Percentiles rank a stretch among this genome's conserved stretches.
These are phyloP conservation scores for Macropodus opercularis DNA, from an alignment of 2,797 vertebrate species.

Conservation along the genomic window DNA sequence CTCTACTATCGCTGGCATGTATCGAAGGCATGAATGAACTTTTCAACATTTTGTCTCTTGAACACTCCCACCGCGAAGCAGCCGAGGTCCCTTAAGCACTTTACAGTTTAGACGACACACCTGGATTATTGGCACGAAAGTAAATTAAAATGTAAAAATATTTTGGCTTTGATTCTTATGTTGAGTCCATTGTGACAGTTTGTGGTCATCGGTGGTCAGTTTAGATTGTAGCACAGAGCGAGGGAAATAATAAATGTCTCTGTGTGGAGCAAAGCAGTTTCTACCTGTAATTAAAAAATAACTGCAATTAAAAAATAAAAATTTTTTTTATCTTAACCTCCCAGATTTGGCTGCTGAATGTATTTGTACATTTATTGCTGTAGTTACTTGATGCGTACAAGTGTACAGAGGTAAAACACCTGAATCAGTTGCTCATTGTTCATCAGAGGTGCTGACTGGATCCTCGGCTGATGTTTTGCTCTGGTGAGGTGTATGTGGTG, in stretches of 20 bases:
- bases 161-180: background rate
- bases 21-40: conserved; percentile 67
- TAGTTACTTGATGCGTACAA: background rate
- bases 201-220: background rate
- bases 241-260: too few species aligned
- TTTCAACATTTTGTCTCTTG: conserved; percentile 51
- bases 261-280: background rate
- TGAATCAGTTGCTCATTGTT: background rate
- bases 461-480: background rate
- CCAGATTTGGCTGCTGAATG: too few species aligned
- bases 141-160: background rate
- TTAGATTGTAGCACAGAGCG: too few species aligned
- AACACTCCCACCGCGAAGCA: conserved; percentile 44
- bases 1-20: background rate
- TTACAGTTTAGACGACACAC: conserved; percentile 15
- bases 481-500: background rate
- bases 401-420: too few species aligned
- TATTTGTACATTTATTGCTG: background rate
- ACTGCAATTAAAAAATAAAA: too few species aligned
- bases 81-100: conserved; percentile 5
- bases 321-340: too few species aligned
- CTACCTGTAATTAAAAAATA: too few species aligned
- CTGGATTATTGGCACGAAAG: background rate
- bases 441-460: background rate
- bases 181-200: background rate